Base-by-base conservation (phyloP, 1,140 invertebrate genomes). In the Lepidostoma basale region DNA sequence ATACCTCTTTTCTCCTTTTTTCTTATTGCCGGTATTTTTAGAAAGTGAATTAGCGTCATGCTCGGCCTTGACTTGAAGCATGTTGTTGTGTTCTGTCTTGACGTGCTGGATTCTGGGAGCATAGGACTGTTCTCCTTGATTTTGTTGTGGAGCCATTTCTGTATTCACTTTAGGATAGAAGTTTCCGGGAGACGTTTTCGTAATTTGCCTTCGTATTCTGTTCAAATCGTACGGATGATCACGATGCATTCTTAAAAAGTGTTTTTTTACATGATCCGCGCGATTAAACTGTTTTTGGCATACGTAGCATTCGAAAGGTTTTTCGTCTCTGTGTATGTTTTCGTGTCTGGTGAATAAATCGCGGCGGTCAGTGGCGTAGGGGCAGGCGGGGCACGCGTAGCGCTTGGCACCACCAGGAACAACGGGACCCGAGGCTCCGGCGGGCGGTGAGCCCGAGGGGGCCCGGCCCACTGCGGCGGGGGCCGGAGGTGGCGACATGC, bases 261-360 rank as follows among this genome's bases (percentile, higher is more conserved):
- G 94, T 75, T 97, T 97, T 77, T 97, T 97, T 20, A 96, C 93
- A 76, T 97, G 94, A 79, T 97, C 94, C n/a, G 94, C 94, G 30
- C 94, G 85, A 79, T 95, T 96, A 80, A 97, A 97, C 75, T 95
- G 92, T 77, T 95, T 95, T 75, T 91, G 88, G 77, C 94, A 97
- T 6, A 94, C 88, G 76, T 95, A 96, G 77, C 94, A 97, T 74
- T 95, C 92, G 75, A 96, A 97, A 1, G 94, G 94, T 76, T 97
- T 97, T 74, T 96, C 93, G 75, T 95, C 92, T 65, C 92, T 88
- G 75, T 98, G 96, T 67, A 98, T 98, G 75, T 97, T 96, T 83
- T 98, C 94, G 81, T 98, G 96, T 3, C 96, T 87, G 1, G 95
- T 97, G 78, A 94, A 98, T 47, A 98, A 87, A 81, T 98, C 96